A percentile compares a stretch with the other conserved stretches of the same genome.
Evolutionary conservation across 2,113 vertebrate genomes (phyloP).

Genomic region (Phylloscopus whistleri): DNA sequence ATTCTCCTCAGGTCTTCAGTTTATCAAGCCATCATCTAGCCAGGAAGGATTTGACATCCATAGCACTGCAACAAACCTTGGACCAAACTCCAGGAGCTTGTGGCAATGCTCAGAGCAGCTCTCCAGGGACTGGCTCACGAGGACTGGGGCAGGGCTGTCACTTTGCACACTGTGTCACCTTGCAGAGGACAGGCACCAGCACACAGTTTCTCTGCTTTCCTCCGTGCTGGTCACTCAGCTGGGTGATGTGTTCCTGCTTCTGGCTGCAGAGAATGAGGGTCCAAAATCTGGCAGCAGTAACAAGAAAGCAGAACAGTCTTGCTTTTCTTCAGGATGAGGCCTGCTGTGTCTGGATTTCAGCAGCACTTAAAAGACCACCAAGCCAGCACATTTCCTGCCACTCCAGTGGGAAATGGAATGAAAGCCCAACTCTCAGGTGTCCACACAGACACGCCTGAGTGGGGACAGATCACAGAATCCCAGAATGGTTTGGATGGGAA

Average conservation of each 20-base stretch:
- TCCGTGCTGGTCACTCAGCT: rapidly evolving
- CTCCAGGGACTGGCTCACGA: background rate
- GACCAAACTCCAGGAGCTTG: background rate
- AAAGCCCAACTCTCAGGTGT: background rate
- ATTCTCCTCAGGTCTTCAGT: background rate
- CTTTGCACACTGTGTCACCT: background rate
- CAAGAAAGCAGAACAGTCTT: background rate
- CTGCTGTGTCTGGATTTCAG: background rate
- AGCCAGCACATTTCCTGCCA: background rate
- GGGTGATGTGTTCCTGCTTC: background rate
- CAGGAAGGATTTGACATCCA: background rate
- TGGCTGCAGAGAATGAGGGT: background rate
- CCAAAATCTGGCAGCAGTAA: background rate
- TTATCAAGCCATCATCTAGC: background rate
- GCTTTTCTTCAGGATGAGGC: background rate
- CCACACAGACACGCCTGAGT: background rate
- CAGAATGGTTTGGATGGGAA: background rate
- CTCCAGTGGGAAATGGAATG: background rate
- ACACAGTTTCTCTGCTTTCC: background rate
- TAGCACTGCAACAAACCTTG: background rate
- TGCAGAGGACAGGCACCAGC: background rate
- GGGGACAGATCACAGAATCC: background rate
- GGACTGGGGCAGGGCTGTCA: background rate
- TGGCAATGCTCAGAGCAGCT: background rate
- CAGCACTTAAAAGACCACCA: background rate